These are phyloP conservation scores for Micrasema minimum DNA, from an alignment of 1,140 invertebrate genomes.

Conservation along the genomic window DNA sequence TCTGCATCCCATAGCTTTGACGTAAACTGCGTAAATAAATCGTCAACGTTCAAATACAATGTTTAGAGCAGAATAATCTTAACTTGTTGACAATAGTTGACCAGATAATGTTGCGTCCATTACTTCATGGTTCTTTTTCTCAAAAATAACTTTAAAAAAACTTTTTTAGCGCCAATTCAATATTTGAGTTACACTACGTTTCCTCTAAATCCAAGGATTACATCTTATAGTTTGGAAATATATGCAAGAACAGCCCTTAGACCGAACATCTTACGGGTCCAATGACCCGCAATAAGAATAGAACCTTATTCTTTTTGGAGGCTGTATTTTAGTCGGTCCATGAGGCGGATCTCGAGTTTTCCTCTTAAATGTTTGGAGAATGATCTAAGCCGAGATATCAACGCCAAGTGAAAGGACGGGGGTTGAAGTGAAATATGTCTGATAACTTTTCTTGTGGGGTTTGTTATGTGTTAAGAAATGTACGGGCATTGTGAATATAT, in stretches of 20 bases:
- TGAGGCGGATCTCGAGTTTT: constrained; percentile 15
- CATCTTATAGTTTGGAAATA: constrained; percentile 12
- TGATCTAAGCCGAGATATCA: constrained; percentile 33
- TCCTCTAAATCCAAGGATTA: not conserved
- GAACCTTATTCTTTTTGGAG: constrained; percentile 29
- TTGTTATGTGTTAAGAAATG: not conserved
- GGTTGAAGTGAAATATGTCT: constrained; percentile 4
- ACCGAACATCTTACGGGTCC: constrained; percentile 47
- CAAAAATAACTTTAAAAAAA: no score
- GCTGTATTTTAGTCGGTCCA: constrained; percentile 9
- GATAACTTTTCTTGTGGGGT: not conserved
- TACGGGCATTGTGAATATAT: not conserved
- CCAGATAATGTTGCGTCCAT: no score
- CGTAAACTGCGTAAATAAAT: no score
- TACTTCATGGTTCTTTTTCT: no score
- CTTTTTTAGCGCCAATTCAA: no score
- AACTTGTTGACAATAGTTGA: no score
- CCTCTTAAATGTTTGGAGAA: constrained; percentile 43
- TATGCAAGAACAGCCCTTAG: constrained; percentile 34
- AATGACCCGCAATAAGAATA: constrained; percentile 42
- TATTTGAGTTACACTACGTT: no score
- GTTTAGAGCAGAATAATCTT: no score
- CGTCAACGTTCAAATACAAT: no score
- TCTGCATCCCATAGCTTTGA: no score
- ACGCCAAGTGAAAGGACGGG: constrained; percentile 14